Base-by-base conservation (phyloP, 2,888 invertebrate genomes). In the Choreutis nemorana region DNA sequence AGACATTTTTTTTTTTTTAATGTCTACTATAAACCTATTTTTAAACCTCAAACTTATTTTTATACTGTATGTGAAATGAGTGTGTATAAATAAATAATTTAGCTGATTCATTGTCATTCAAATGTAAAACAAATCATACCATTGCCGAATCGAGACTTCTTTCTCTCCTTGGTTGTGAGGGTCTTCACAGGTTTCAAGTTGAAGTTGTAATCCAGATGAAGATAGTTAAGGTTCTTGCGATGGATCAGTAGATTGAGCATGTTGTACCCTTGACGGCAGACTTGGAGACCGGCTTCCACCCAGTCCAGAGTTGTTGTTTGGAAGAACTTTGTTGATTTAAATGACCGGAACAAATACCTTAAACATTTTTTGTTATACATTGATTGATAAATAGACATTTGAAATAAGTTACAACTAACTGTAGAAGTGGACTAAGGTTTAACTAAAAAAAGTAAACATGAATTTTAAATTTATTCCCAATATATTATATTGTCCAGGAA, bases 181-280 rank as follows among this genome's bases (percentile, higher is more conserved):
- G 99, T 99, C 65, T 99, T 99, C 1, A 99, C 99, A 0, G 99
- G 99, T 62, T 99, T 99, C 67, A 99, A 83, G 68, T 99, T 99
- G 66, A 99, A 99, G 70, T 99, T 99, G 70, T 99, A 99, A 79
- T 99, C 99, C 71, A 99, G 84, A 85, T 99, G 99, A 15, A 99
- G 85, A 57, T 99, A 99, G 71, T 99, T 99, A 35, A 99, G 83
- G 72, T 99, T 99, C 78, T 99, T 99, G 37, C 99, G 89, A 68
- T 99, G 99, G 55, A 99, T 99, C 40, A 99, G 82, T 36, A 99
- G 81, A 67, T 99, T 99, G 39, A 99, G 78, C 99, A 99, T 99
- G 68, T 99, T 99, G 78, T 99, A 99, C 2, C 99, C 99, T 68
- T 99, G 99, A 1, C 98, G 85, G 61, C 99, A 98, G 1, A 97